phyloP scores from a whole-genome alignment of 64 coral and sea anemone genomes.

The Montipora sp. region DNA sequence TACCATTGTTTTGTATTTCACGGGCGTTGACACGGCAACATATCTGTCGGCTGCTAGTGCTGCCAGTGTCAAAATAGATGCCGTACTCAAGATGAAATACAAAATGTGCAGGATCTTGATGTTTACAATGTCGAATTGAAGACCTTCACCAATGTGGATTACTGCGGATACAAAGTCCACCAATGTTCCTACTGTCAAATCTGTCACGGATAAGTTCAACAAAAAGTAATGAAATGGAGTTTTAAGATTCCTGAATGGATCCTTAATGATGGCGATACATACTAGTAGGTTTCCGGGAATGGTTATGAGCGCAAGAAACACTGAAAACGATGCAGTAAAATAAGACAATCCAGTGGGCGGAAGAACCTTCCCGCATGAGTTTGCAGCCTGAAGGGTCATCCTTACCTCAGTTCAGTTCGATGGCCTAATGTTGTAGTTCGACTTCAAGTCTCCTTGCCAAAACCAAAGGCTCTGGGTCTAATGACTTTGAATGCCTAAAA shows the following conservation, averaged over 20 bases:
- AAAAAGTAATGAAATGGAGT: constrained; percentile 82
- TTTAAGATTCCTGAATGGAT: constrained; percentile 76
- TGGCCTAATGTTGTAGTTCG: no score
- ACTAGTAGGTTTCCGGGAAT: constrained; percentile 77
- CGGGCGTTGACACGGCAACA: constrained; percentile 59
- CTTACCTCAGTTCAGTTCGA: no score
- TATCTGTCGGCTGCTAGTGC: constrained; percentile 75
- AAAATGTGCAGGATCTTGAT: constrained; percentile 47
- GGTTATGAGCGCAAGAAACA: constrained; percentile 42
- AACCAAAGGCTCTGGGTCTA: no score
- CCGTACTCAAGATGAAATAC: constrained; percentile 74
- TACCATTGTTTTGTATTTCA: constrained; percentile 66
- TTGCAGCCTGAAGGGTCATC: neutral
- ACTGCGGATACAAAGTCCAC: constrained; percentile 72
- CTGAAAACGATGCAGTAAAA: constrained; percentile 34
- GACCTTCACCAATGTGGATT: constrained; percentile 62
- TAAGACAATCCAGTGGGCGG: constrained; percentile 62
- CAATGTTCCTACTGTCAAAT: constrained; percentile 61
- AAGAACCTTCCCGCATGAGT: constrained; percentile 10
- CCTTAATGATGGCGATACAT: constrained; percentile 74
- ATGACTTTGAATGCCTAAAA: no score
- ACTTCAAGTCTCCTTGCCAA: no score
- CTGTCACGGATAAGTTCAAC: constrained; percentile 63
- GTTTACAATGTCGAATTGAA: constrained; percentile 43
- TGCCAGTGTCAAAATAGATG: constrained; percentile 62